Base-by-base conservation (phyloP, 2,888 invertebrate genomes). In the Torymus texanus region DNA sequence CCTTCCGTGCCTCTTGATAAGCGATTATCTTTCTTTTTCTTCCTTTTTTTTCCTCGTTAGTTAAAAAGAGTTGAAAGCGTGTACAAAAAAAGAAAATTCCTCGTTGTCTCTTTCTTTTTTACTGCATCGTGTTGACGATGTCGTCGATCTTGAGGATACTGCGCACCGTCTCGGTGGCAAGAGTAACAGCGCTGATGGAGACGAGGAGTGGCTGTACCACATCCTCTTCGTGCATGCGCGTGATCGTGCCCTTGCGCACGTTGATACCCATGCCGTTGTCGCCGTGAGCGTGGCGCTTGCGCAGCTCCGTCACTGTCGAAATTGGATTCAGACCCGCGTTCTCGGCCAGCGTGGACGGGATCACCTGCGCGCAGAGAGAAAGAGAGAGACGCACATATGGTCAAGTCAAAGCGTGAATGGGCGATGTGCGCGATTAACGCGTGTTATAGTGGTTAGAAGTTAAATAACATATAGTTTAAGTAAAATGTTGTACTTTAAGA, bases 111-210 rank as follows among this genome's bases (percentile, higher is more conserved):
- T 58, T 29, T 29, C 2, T 21, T 67, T 53, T 55, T 87, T 87
- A 89, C 72, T 89, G 87, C 78, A 85, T 87, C 0, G 90, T 88
- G 92, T 95, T 94, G 87, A 99, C 97, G 91, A 99, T 98, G 91
- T 99, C 99, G 91, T 99, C 99, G 87, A 99, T 99, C 92, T 99
- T 99, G 88, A 99, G 93, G 91, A 99, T 98, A 86, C 97, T 97
- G 86, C 98, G 94, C 82, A 99, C 97, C 71, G 98, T 98, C 92
- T 99, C 99, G 0, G 99, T 95, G 82, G 99, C 96, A 85, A 99
- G 94, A 75, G 95, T 97, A 84, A 99, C 94, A 68, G 98, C 97
- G 85, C 97, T 97, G 71, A 95, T 95, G 78, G 97, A 97, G 73
- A 99, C 99, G 88, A 99, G 93, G 85, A 99, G 93, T 65, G 99